Base-by-base conservation (phyloP, 2,113 vertebrate species). In the Sylvilagus bachmani region DNA sequence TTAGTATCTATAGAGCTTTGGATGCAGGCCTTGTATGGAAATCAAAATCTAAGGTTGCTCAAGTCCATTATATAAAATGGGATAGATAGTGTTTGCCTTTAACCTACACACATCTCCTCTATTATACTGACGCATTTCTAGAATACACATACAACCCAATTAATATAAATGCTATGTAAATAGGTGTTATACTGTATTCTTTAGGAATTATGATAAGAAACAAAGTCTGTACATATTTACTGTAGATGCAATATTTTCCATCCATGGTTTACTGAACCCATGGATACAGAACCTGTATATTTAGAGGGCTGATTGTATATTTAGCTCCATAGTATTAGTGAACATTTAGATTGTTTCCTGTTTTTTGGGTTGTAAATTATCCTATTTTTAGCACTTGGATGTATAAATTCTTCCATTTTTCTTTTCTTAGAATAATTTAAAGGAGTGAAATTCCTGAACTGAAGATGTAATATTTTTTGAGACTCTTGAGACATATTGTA, bases 401-500 rank as follows among this genome's bases (percentile, higher is more conserved):
- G 86, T 80, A 38, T 69, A 64, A 88, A 84, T 64, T 4, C 82
- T 92, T 69, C 13, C 8, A 44, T 69, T 14, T 64, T 12, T 53
- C 55, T 29, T 86, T 81, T 7, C 27, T 87, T 92, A 53, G 86
- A 74, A 55, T 73, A 44, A 77, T 12, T 25, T 70, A 55, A 89
- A 77, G 29, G 24, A 38, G 19, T 66, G 6, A 33, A 89, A 81
- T 70, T 81, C 31, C 19, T 70, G 58, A 25, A 36, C 66, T 51
- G 69, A 67, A 64, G 36, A 67, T 78, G 19, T n/a, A 29, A 38
- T 84, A 62, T 75, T 94, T 95, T 92, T 61, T 10, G 87, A 62
- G 33, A 62, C 11, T 55, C 13, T 80, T 17, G 55, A 36, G 33
- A 62, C 10, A 61, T 62, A 62, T 4, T 17, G 21, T 61, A 13